These are phyloP conservation scores for Xyrauchen texanus DNA, from an alignment of 2,113 vertebrate genomes.

Conservation along the genomic window DNA sequence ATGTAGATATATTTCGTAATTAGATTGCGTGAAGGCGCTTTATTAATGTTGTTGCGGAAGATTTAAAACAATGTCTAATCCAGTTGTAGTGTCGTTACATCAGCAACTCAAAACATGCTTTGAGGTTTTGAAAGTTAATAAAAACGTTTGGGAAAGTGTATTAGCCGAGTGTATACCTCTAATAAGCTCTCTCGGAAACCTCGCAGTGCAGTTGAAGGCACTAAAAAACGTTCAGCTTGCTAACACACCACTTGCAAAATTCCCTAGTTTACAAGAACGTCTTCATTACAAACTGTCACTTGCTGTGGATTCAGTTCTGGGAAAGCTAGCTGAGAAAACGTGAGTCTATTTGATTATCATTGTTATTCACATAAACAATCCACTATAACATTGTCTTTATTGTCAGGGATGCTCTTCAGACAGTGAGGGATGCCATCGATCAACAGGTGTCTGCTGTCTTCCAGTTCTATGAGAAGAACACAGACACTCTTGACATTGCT, in stretches of 20 bases:
- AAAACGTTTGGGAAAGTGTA: conserved; percentile 66
- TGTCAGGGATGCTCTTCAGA: conserved; percentile 74
- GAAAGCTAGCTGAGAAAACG: conserved; percentile 75
- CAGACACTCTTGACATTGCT: conserved; percentile 60
- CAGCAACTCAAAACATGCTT: conserved; percentile 76
- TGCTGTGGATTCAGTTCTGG: conserved; percentile 74
- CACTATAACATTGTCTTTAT: conserved; percentile 1
- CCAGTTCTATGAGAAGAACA: conserved; percentile 74
- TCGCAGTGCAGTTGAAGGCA: conserved; percentile 80
- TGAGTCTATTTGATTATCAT: conserved; percentile 62
- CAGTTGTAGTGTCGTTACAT: conserved; percentile 55
- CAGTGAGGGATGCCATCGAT: conserved; percentile 73
- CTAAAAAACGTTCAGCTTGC: conserved; percentile 66
- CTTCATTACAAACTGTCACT: conserved; percentile 77
- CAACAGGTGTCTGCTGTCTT: conserved; percentile 69
- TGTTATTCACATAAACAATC: not conserved
- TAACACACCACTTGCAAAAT: conserved; percentile 70
- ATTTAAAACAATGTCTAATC: conserved; percentile 61
- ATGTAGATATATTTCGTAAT: not conserved
- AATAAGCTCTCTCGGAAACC: conserved; percentile 76
- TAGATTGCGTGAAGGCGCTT: not conserved
- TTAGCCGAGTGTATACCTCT: conserved; percentile 72
- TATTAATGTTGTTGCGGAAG: not conserved
- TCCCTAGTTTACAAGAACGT: conserved; percentile 73
- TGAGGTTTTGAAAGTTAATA: conserved; percentile 63